A percentile compares a stretch with the other conserved stretches of the same genome.
Conservation (phyloP, 2,888 invertebrate genomes). For the Hyposoter didymator region DNA sequence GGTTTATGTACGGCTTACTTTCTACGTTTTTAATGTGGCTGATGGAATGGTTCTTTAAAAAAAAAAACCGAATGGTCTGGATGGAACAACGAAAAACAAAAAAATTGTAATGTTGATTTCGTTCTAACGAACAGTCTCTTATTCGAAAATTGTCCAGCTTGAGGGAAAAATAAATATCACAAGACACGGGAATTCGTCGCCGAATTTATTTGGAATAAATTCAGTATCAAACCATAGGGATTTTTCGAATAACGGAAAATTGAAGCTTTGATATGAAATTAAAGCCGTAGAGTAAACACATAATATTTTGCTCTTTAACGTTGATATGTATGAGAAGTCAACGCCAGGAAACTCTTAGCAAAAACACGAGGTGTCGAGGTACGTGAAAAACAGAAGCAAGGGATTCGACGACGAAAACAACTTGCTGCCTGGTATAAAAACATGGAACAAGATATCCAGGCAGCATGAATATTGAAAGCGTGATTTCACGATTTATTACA, state of each 20-base stretch:
- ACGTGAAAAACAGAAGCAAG: not conserved
- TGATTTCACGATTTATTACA: slow-evolving; percentile 37
- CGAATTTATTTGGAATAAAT: no score
- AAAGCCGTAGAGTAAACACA: not conserved
- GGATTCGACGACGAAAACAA: slow-evolving; percentile 8
- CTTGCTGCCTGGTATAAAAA: not conserved
- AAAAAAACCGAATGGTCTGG: no score
- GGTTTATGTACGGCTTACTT: no score
- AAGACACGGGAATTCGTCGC: no score
- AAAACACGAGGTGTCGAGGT: not conserved
- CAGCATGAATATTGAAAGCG: slow-evolving; percentile 46
- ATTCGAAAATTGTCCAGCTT: no score
- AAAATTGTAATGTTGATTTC: no score
- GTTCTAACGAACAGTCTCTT: no score
- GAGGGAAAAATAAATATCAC: no score
- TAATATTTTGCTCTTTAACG: not conserved
- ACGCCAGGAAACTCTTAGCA: slow-evolving; percentile 5
- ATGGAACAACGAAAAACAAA: no score
- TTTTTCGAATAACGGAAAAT: not conserved
- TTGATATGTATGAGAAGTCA: not conserved
- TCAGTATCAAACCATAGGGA: no score
- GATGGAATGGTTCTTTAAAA: no score
- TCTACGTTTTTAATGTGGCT: no score
- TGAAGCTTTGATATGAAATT: not conserved
- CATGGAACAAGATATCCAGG: not conserved